Evolutionary conservation across 2,113 vertebrate species (phyloP), one percentile per base, ranked within the genome.

Genomic region (Perca fluviatilis): DNA sequence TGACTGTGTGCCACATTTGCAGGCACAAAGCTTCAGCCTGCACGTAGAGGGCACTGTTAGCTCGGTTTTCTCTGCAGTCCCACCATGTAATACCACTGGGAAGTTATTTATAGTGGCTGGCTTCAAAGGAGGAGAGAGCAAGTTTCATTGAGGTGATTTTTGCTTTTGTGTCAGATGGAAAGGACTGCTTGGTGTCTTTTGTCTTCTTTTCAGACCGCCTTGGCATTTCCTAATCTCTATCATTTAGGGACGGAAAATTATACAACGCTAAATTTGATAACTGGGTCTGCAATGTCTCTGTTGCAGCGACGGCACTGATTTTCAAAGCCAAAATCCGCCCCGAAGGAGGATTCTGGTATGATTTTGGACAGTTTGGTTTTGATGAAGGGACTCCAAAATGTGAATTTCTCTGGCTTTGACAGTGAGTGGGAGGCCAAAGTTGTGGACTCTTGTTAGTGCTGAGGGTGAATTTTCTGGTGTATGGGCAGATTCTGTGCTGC

Each of bases 31-130:
- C 75, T 68, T 0, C 33, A 54, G 33, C 18, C 61, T 80, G 84
- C 89, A 91, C 70, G 69, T 92, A 95, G 95, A 91, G 93, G 95
- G 94, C 86, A 84, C 88, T 94, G 76, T 94, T 84, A 77, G 84
- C 93, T 78, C 43, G 70, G 62, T 75, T 89, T 85, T 81, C 54
- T 79, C 50, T 77, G 60, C 83, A 67, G 72, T 56, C 4, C 78
- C 84, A 75, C 27, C 49, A 54, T 83, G 43, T 57, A 77, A 82
- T 46, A 77, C 76, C 77, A 76, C 77, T 30, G 66, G 74, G 56
- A 81, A 80, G 79, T 82, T 91, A 92, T 94, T 92, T 91, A 87
- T 88, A 91, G 89, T 76, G 74, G 33, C 74, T 61, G 71, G 69
- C 84, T 92, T 88, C 84, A 86, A 89, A 92, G 79, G 50, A 82